Evolutionary conservation across 2,888 invertebrate genomes (phyloP), one percentile per base, ranked within the genome.

Genomic region (Lacanobia wlatinum): DNA sequence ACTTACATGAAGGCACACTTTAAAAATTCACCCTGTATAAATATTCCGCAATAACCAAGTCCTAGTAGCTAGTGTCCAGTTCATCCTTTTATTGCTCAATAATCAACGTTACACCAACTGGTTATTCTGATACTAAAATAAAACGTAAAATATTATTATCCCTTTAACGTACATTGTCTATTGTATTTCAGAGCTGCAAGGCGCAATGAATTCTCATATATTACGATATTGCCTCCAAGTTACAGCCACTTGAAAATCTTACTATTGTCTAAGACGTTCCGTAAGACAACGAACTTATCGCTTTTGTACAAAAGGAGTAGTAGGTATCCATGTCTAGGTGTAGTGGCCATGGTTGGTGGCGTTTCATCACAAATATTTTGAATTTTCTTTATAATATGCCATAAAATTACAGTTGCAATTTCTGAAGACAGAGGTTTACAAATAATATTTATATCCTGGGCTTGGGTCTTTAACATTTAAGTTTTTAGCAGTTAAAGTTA

Each of bases 151-250:
- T 82, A 78, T 73, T 73, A 77, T 73, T 78, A 75, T 73, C 59
- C 52, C 69, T 65, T 73, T 64, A 60, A 69, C 62, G 67, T 65
- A 73, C 74, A 86, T 75, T 82, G 86, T 80, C 83, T 82, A 86
- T 85, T 85, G 84, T 85, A 75, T 82, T 82, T 76, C 70, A 74
- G 62, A 65, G 86, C 84, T 86, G 65, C 76, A 65, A 82, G 84
- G 84, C 84, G 59, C 72, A 76, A 86, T 85, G 66, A 82, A 82
- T 82, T 84, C 69, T 73, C 72, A 75, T 76, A 76, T 78, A 75
- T 71, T 73, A 84, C 59, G 62, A 69, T 80, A 84, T 78, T 71
- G 80, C 82, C 73, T 71, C 59, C 58, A 79, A 78, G 65, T 73
- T 71, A 77, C 60, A 76, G 59, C 70, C 56, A 43, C 21, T 72